phyloP scores from a whole-genome alignment of 2,113 vertebrate species.

The Cacatua alba region DNA sequence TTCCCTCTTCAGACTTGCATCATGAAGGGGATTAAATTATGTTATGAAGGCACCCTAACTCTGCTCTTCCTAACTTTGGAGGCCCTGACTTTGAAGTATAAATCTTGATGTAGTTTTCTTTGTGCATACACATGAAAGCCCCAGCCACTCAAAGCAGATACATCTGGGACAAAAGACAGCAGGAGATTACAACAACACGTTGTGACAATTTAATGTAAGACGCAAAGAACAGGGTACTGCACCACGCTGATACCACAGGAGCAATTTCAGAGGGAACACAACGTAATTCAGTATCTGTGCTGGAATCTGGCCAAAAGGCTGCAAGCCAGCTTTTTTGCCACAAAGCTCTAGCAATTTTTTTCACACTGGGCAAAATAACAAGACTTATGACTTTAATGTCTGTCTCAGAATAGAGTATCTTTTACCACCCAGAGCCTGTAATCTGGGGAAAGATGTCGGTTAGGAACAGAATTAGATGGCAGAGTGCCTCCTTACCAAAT shows the following conservation, averaged over 20 bases:
- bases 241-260: slow-evolving; percentile 27
- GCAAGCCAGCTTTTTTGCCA: slow-evolving; percentile 25
- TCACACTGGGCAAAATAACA: slow-evolving; percentile 41
- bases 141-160: slow-evolving; percentile 41
- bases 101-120: slow-evolving; percentile 59
- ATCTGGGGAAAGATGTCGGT: background rate
- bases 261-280: slow-evolving; percentile 5
- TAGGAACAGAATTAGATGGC: background rate
- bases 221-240: slow-evolving; percentile 6
- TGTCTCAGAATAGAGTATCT: background rate
- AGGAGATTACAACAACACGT: slow-evolving; percentile 51
- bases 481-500: background rate
- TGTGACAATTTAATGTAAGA: slow-evolving; percentile 32
- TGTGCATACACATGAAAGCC: slow-evolving; percentile 52
- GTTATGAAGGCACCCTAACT: slow-evolving; percentile 11
- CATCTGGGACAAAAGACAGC: slow-evolving; percentile 56
- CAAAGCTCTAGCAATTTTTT: background rate
- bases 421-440: background rate
- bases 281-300: slow-evolving; percentile 14
- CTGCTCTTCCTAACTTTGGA: slow-evolving; percentile 30
- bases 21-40: slow-evolving; percentile 5
- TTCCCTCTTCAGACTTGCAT: background rate
- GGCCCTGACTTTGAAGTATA: slow-evolving; percentile 41
- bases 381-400: background rate
- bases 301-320: slow-evolving; percentile 35